These are phyloP conservation scores for Macheiramphus alcinus DNA, from an alignment of 2,113 vertebrate genomes.

Conservation along the genomic window DNA sequence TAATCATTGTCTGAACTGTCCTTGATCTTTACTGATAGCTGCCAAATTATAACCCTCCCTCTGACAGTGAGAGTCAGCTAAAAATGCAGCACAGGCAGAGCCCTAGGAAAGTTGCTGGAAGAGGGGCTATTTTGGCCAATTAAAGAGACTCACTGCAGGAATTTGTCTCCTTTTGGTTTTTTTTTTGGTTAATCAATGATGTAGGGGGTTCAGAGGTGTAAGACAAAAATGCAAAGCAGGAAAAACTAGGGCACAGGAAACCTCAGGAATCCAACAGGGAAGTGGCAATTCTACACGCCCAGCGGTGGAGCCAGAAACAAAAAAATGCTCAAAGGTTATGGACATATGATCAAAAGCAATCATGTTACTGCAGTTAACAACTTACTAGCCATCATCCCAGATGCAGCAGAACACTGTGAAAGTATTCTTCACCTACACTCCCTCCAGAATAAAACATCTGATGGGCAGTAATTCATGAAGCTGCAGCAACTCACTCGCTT, in stretches of 20 bases:
- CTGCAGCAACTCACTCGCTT: neutral
- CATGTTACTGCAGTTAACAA: neutral
- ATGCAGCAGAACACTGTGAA: neutral
- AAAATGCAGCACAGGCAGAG: neutral
- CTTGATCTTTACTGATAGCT: conserved; percentile 21
- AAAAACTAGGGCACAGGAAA: neutral
- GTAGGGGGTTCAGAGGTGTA: neutral
- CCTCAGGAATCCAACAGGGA: conserved; percentile 18
- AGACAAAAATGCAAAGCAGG: neutral
- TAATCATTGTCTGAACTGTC: conserved; percentile 40
- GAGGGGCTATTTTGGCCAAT: neutral
- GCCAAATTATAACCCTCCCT: neutral
- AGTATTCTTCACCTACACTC: neutral
- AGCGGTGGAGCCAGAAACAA: neutral
- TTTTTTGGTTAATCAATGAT: neutral
- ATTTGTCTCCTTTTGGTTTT: neutral
- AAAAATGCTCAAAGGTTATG: neutral
- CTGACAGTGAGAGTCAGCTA: neutral
- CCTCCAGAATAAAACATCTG: neutral
- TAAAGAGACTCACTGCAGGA: neutral
- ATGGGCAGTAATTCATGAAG: neutral
- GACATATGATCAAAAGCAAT: neutral
- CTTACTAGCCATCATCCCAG: neutral
- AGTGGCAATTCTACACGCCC: neutral
- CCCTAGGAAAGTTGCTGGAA: neutral